Evolutionary conservation across 2,797 vertebrate species (phyloP), one percentile per base, ranked within the genome.

Genomic region (Manis javanica): DNA sequence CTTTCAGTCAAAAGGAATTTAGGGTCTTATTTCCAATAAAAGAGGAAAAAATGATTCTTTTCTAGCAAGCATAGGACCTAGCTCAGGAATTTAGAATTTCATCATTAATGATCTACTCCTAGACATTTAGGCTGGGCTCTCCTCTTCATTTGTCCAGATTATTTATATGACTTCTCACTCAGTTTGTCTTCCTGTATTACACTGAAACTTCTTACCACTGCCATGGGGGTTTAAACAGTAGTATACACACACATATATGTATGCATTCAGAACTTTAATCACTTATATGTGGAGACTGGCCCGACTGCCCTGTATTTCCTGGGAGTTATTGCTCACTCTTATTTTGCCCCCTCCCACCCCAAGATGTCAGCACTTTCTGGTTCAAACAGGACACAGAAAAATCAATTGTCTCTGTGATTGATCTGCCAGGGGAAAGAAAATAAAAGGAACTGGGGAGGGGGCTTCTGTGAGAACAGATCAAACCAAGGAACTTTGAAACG

Each of bases 1-100:
- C 97, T 98, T 98, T 97, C 97, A 98, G 98, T 98, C 98, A 98
- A 98, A 98, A 98, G 96, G 98, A 98, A 98, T 98, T 98, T 98
- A 97, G 97, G 97, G 97, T 98, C 98, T 97, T 98, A 96, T 98
- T 98, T 98, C 96, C 95, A 98, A 97, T 96, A 94, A 96, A 94
- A 95, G 83, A 74, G 95, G 88, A 51, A 66, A 13, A 6, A 75
- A 94, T 1, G 82, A 89, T 87, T 87, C 53, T 97, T 97, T 95
- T 87, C 92, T 78, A 95, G n/a, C 81, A 61, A 93, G 91, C 53
- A 77, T 46, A 95, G 96, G n/a, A 92, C 37, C 39, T 7, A 91
- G 90, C 86, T 96, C 88, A 61, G 95, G 96, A 97, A 53, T 98
- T 97, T 96, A 68, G 49, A 81, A 96, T 95, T 98, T 97, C 96